Conservation (phyloP, 2,113 vertebrate genomes). For the Hydrolagus affinis region DNA sequence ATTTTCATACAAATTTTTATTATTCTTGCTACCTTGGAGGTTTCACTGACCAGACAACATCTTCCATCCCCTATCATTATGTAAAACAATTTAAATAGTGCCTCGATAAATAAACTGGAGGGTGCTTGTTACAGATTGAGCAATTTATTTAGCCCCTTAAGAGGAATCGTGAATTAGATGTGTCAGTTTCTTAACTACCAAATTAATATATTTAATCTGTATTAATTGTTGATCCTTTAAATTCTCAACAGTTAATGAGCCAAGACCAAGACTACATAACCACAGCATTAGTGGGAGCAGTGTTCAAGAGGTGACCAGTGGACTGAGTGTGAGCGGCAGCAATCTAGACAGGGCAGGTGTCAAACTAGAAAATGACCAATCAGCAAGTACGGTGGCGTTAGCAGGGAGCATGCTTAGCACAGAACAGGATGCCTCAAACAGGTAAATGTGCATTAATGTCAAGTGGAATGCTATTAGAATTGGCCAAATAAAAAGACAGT, state of each 20-base stretch:
- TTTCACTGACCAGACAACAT: too few species aligned
- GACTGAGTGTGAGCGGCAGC: slow-evolving; percentile 51
- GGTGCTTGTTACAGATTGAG: too few species aligned
- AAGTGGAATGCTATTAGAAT: neutral
- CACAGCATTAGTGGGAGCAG: slow-evolving; percentile 43
- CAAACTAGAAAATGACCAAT: slow-evolving; percentile 42
- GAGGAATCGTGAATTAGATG: too few species aligned
- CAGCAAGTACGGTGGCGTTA: slow-evolving; percentile 42
- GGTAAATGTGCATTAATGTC: slow-evolving; percentile 43
- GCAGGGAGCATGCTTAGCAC: slow-evolving; percentile 47
- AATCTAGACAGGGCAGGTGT: slow-evolving; percentile 34
- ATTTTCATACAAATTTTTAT: too few species aligned
- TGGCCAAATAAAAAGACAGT: too few species aligned
- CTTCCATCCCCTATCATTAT: too few species aligned
- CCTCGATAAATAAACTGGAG: too few species aligned
- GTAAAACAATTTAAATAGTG: too few species aligned
- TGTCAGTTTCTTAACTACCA: too few species aligned
- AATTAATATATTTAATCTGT: too few species aligned
- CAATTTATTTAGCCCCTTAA: too few species aligned
- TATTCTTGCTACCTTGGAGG: too few species aligned
- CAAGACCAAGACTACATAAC: slow-evolving; percentile 19
- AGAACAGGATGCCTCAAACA: slow-evolving; percentile 45
- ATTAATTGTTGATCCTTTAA: neutral
- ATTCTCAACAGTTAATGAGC: slow-evolving; percentile 14
- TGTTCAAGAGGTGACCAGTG: slow-evolving; percentile 46